These are phyloP conservation scores for Polydrusus tereticollis DNA, from an alignment of 2,888 invertebrate genomes.

Conservation along the genomic window DNA sequence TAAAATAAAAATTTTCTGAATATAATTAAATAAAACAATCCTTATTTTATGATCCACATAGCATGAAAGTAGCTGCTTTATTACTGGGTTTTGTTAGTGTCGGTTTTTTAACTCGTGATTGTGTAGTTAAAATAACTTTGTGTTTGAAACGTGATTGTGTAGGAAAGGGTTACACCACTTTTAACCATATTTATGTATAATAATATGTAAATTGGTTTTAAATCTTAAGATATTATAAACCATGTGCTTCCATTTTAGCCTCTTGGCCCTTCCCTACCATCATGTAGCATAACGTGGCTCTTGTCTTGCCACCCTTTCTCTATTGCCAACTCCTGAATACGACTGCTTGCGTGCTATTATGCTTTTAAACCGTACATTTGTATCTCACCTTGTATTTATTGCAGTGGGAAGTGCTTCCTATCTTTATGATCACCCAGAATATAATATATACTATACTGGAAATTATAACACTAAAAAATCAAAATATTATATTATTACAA, in stretches of 20 bases:
- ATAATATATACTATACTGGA: neutral
- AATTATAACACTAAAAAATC: neutral
- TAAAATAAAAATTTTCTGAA: slow-evolving; percentile 19
- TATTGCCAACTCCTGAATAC: too few species aligned
- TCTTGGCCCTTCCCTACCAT: too few species aligned
- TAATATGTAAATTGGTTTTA: neutral
- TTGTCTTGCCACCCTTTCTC: too few species aligned
- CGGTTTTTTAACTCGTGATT: neutral
- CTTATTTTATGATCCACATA: slow-evolving; percentile 13
- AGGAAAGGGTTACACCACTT: neutral
- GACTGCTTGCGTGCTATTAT: too few species aligned
- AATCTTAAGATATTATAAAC: too few species aligned
- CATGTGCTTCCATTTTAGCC: too few species aligned
- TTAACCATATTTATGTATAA: neutral
- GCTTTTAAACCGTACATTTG: too few species aligned
- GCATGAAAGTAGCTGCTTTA: slow-evolving; percentile 3
- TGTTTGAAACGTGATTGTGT: neutral
- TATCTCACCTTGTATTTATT: too few species aligned
- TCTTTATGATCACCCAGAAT: too few species aligned
- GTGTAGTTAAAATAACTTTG: neutral
- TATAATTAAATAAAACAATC: slow-evolving; percentile 9
- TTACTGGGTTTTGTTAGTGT: slow-evolving; percentile 1
- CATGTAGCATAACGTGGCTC: too few species aligned
- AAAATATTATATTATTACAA: neutral
- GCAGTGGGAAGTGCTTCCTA: too few species aligned